Evolutionary conservation across 2,888 invertebrate species (phyloP).

Genomic region (Siphonodentalium dalli): DNA sequence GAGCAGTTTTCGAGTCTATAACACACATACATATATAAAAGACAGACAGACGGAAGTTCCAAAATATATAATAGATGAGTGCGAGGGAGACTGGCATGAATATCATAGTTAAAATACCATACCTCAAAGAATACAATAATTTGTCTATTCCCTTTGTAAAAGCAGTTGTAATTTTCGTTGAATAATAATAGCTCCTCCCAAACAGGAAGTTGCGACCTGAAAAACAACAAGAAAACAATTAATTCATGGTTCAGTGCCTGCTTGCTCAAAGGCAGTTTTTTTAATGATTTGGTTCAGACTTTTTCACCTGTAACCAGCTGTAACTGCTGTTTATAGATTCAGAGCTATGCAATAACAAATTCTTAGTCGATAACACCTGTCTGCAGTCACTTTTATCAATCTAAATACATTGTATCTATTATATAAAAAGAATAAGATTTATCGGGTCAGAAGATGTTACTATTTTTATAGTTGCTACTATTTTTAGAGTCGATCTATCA

Average conservation of each 20-base stretch:
- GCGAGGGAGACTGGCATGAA: not conserved
- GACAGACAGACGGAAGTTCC: no score
- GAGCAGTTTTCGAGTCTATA: no score
- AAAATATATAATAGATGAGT: no score
- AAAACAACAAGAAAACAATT: conserved; percentile 18
- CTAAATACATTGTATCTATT: no score
- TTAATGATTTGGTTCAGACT: not conserved
- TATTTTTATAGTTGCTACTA: no score
- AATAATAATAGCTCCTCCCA: conserved; percentile 76
- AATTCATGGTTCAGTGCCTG: no score
- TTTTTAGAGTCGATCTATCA: no score
- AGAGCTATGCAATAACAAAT: not conserved
- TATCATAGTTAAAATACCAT: conserved; percentile 9
- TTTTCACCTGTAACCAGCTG: not conserved
- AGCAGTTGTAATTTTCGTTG: conserved; percentile 69
- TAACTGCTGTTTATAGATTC: not conserved
- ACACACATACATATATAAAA: no score
- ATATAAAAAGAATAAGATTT: no score
- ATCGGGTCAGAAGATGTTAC: no score
- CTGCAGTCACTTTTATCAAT: no score
- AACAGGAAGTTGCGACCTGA: conserved; percentile 66
- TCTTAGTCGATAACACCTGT: no score
- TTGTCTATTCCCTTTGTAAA: conserved; percentile 63
- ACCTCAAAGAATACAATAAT: conserved; percentile 70
- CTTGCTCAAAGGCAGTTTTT: not conserved